phyloP scores from a whole-genome alignment of 1,140 invertebrate species.

The Tetramorium simillimum region DNA sequence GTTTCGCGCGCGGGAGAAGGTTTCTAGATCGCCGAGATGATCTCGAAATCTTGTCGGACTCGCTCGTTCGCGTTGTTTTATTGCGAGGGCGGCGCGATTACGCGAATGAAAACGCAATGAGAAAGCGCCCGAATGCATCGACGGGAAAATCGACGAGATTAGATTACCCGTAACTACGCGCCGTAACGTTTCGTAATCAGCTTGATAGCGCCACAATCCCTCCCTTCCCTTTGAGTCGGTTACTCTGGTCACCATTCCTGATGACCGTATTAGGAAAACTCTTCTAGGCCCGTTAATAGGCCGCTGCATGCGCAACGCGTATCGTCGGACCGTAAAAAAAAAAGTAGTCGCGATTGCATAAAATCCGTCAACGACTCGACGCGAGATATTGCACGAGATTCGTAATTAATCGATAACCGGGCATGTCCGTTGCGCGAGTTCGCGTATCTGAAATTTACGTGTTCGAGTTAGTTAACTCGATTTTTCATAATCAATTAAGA shows the following conservation, averaged over 20 bases:
- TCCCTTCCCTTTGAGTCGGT: conserved; percentile 56
- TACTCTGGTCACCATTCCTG: conserved; percentile 70
- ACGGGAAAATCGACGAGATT: conserved; percentile 10
- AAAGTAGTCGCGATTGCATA: conserved; percentile 73
- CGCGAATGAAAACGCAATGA: conserved; percentile 12
- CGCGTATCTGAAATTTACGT: neutral
- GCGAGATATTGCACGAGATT: conserved; percentile 74
- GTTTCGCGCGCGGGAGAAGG: neutral
- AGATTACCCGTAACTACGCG: conserved; percentile 3
- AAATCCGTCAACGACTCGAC: conserved; percentile 68
- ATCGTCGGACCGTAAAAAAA: conserved; percentile 61
- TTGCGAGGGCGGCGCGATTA: conserved; percentile 4
- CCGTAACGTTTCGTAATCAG: conserved; percentile 83
- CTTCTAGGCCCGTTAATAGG: conserved; percentile 69
- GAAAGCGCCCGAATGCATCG: conserved; percentile 6
- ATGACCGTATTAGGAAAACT: conserved; percentile 81
- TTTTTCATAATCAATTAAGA: neutral
- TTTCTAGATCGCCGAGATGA: conserved; percentile 32
- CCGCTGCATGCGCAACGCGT: conserved; percentile 17
- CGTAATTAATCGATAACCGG: conserved; percentile 77
- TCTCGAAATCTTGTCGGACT: conserved; percentile 16
- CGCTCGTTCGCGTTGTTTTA: neutral
- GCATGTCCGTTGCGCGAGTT: neutral
- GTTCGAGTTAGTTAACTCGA: neutral
- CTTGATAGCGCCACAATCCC: conserved; percentile 78